These are phyloP conservation scores for Idaea biselata DNA, from an alignment of 2,888 invertebrate species.

Conservation along the genomic window DNA sequence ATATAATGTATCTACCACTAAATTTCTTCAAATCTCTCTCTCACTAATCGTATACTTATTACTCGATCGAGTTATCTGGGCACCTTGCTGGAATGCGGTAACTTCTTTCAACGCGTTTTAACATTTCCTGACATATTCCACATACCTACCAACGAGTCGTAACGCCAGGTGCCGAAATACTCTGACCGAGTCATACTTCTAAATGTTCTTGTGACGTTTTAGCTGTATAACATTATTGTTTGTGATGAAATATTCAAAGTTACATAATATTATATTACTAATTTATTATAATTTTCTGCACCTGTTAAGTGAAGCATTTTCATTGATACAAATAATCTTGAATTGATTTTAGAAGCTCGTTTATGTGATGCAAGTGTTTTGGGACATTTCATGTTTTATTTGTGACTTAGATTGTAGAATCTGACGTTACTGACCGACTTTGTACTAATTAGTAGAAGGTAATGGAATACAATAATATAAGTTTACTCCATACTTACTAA, in stretches of 20 bases:
- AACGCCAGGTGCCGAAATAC: no score
- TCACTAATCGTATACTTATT: background rate
- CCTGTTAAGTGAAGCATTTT: slow-evolving; percentile 63
- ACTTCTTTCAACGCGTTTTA: no score
- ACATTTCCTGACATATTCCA: no score
- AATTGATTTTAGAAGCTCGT: slow-evolving; percentile 21
- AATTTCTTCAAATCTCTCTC: slow-evolving; percentile 2
- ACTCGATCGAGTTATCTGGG: background rate
- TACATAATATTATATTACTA: slow-evolving; percentile 43
- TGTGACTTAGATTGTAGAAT: no score
- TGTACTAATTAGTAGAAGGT: no score
- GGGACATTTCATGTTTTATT: background rate
- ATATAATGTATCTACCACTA: background rate
- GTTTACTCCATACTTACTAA: no score
- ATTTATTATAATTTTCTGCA: slow-evolving; percentile 52
- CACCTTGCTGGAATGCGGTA: no score
- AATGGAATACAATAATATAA: no score
- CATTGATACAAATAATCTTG: slow-evolving; percentile 28
- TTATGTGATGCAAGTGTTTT: background rate
- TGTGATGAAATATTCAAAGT: slow-evolving; percentile 49
- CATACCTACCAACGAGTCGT: no score
- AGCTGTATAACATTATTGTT: slow-evolving; percentile 30
- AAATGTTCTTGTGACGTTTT: slow-evolving; percentile 4
- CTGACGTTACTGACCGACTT: no score
- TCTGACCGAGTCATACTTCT: background rate